Evolutionary conservation across 2,113 vertebrate species (phyloP).

Genomic region (Ciconia boyciana): DNA sequence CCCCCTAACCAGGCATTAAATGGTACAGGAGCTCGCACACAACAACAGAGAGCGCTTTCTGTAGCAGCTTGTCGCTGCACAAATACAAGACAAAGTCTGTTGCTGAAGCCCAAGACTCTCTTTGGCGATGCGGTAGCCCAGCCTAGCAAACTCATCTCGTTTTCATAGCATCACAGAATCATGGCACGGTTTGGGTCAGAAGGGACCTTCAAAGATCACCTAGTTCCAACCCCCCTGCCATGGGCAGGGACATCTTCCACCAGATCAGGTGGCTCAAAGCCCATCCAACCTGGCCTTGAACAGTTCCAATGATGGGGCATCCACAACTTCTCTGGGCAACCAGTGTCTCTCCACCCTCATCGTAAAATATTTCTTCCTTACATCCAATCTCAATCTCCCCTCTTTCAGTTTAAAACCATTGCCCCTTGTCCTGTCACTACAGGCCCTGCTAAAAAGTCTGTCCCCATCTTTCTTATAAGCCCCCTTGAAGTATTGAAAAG

Average conservation of each 20-base stretch:
- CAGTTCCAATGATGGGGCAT: not conserved
- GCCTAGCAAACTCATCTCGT: not conserved
- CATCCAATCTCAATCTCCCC: accelerated
- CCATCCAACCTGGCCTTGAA: accelerated
- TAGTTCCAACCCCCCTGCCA: accelerated
- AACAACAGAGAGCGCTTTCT: slow-evolving; percentile 40
- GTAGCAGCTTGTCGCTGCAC: not conserved
- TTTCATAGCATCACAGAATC: not conserved
- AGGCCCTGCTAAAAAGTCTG: no score
- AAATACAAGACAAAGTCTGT: slow-evolving; percentile 12
- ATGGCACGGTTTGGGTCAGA: not conserved
- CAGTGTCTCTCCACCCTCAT: accelerated
- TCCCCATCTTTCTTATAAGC: not conserved
- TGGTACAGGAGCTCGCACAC: slow-evolving; percentile 31
- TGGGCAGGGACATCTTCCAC: not conserved
- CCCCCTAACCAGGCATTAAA: slow-evolving; percentile 18
- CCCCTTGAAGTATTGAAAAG: not conserved
- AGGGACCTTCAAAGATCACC: not conserved
- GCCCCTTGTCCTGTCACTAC: accelerated
- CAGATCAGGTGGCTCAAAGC: accelerated
- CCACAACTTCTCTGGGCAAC: not conserved
- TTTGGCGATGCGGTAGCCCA: accelerated
- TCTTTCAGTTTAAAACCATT: not conserved
- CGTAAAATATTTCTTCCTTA: not conserved
- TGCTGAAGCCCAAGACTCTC: not conserved